These are phyloP conservation scores for Epinephelus moara DNA, from an alignment of 2,113 vertebrate species.

Conservation along the genomic window DNA sequence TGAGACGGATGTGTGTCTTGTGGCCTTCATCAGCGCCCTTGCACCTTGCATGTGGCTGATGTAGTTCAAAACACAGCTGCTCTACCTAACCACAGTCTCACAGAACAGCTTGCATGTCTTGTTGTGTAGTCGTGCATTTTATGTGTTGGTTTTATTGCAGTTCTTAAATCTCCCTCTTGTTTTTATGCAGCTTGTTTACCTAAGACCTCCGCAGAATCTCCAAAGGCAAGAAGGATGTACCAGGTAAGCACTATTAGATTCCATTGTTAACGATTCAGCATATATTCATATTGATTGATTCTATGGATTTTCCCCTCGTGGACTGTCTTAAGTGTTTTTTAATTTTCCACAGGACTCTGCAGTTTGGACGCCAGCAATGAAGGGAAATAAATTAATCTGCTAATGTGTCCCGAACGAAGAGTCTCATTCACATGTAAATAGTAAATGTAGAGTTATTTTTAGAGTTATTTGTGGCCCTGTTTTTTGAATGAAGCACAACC, in stretches of 20 bases:
- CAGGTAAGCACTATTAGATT: conserved; percentile 48
- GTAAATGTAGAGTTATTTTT: conserved; percentile 64
- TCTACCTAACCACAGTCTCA: neutral
- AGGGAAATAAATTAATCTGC: conserved; percentile 36
- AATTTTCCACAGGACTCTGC: conserved; percentile 56
- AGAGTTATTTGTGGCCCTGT: conserved; percentile 50
- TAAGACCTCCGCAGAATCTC: conserved; percentile 63
- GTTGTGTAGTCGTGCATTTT: neutral
- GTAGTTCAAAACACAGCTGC: neutral
- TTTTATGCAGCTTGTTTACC: conserved; percentile 83
- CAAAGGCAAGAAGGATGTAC: conserved; percentile 56
- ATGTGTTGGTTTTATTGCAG: neutral
- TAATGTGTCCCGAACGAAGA: conserved; percentile 53
- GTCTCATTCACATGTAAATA: conserved; percentile 68
- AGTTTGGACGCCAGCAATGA: conserved; percentile 36
- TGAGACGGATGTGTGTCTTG: neutral
- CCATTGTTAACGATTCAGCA: neutral
- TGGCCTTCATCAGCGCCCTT: neutral
- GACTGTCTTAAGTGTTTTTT: neutral
- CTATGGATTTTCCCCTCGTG: neutral
- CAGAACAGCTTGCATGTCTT: neutral
- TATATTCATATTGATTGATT: neutral
- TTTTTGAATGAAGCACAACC: conserved; percentile 47
- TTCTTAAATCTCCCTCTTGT: conserved; percentile 18
- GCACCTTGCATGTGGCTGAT: neutral